These are phyloP conservation scores for cat (Felis catus) DNA, from an alignment of 2,113 vertebrate genomes.

Conservation along the genomic window DNA sequence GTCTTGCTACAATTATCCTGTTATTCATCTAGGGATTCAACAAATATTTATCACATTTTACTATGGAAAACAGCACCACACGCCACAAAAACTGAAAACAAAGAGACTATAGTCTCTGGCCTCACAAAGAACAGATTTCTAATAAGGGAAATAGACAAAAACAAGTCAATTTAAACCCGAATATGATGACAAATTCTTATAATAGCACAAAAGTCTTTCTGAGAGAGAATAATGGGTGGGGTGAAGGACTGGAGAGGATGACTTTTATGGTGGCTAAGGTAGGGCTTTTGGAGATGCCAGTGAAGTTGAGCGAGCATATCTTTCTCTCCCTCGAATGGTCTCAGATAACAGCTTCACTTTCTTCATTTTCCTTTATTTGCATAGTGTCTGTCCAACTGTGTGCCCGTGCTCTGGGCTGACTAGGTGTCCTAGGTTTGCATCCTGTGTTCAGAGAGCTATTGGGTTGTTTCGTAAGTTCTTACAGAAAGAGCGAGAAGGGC, in stretches of 20 bases:
- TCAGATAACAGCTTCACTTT: neutral
- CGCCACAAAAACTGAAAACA: neutral
- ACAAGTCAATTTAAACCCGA: neutral
- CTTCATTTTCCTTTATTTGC: neutral
- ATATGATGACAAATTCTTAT: neutral
- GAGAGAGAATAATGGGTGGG: neutral
- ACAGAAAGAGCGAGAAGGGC: constrained; percentile 15
- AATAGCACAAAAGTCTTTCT: neutral
- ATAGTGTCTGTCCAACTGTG: neutral
- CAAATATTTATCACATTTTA: neutral
- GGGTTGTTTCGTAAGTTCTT: constrained; percentile 16
- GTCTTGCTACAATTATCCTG: neutral
- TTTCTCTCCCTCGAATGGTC: neutral
- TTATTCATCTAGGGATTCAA: neutral
- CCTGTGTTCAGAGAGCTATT: constrained; percentile 29
- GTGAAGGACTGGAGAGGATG: neutral
- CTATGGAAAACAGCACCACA: neutral
- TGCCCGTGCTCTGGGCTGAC: neutral
- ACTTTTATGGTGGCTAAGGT: neutral
- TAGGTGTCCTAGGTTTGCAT: constrained; percentile 20
- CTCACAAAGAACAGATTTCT: neutral
- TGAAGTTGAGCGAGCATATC: neutral
- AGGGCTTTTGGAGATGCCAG: neutral
- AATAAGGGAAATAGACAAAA: neutral
- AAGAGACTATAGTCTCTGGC: neutral